phyloP scores from a whole-genome alignment of 2,113 vertebrate genomes.

The Notarius lentiginosus region DNA sequence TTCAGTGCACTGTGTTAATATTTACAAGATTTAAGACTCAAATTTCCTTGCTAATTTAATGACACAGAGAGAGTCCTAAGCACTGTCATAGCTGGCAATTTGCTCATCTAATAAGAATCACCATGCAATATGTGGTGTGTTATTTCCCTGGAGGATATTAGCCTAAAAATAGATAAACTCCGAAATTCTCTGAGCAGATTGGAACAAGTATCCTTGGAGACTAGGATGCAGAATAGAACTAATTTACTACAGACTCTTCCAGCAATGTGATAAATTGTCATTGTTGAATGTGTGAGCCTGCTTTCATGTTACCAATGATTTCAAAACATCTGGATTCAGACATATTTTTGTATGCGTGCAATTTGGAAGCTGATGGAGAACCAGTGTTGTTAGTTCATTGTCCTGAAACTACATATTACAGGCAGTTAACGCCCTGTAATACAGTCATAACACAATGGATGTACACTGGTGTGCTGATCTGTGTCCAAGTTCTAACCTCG shows the following conservation, averaged over 20 bases:
- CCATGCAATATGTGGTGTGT: slow-evolving; percentile 19
- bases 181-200: slow-evolving; percentile 17
- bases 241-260: slow-evolving; percentile 11
- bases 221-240: not conserved
- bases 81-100: slow-evolving; percentile 27
- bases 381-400: not conserved
- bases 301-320: not conserved
- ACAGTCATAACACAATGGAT: not conserved
- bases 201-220: slow-evolving; percentile 18
- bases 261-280: not conserved
- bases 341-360: not conserved
- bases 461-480: not conserved
- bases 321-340: not conserved
- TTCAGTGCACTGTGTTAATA: slow-evolving; percentile 24
- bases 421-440: slow-evolving; percentile 12
- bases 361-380: not conserved
- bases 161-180: slow-evolving; percentile 33
- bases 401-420: not conserved
- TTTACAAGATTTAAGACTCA: slow-evolving; percentile 17
- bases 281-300: slow-evolving; percentile 2
- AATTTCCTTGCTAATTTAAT: slow-evolving; percentile 36
- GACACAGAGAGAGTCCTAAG: not conserved
- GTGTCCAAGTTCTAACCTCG: not conserved
- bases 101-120: slow-evolving; percentile 38
- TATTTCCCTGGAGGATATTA: slow-evolving; percentile 31